phyloP scores from a whole-genome alignment of 2,797 vertebrate genomes.

The Argentina silus region DNA sequence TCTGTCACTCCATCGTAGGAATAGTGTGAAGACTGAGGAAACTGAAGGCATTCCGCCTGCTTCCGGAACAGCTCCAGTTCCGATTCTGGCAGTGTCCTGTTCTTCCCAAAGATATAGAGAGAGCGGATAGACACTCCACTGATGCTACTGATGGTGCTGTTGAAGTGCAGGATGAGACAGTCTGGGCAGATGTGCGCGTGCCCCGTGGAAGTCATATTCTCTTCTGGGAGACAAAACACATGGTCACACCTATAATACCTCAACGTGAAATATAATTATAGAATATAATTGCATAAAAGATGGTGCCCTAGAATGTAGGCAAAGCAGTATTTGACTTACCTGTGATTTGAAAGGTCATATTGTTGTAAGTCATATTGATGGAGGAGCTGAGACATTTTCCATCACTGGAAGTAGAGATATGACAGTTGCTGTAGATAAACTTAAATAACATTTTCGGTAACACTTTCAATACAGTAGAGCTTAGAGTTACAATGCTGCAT shows the following conservation, averaged over 20 bases:
- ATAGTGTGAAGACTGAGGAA: background rate
- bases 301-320: background rate
- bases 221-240: background rate
- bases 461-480: no score
- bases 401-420: background rate
- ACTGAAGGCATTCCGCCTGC: conserved; percentile 12
- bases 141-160: background rate
- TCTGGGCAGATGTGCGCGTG: background rate
- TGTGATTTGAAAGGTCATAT: background rate
- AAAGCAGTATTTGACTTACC: background rate
- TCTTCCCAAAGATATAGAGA: conserved; percentile 1
- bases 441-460: no score
- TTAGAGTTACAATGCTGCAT: no score
- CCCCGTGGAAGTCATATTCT: background rate
- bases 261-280: background rate
- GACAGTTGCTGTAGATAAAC: background rate
- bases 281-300: background rate
- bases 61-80: background rate
- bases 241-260: background rate
- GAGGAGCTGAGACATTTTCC: background rate
- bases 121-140: no score
- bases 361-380: conserved; percentile 2
- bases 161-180: background rate
- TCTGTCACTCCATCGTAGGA: conserved; percentile 7
- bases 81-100: background rate